Evolutionary conservation across 2,888 invertebrate genomes (phyloP), one percentile per base, ranked within the genome.

Genomic region (Charanyca ferruginea): DNA sequence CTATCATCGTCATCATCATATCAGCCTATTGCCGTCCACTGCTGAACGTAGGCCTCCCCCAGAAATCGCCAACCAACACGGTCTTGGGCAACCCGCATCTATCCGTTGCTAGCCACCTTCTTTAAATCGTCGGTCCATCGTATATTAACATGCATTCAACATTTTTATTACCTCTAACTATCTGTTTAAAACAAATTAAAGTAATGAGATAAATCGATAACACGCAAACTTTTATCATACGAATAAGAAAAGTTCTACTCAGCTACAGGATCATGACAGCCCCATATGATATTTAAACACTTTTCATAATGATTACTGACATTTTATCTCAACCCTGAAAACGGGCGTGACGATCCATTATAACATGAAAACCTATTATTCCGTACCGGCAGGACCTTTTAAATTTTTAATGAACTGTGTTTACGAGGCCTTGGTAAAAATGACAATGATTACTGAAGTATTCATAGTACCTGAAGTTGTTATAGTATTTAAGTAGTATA

Each of bases 321-420:
- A 55, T 38, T 41, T 51, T 45, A 49, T 54, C 13, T 45, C 18
- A 35, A 45, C 41, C 28, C n/a, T 38, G 72, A 62, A 57, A 57
- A 49, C 48, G 9, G 20, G 3, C 16, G 18, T n/a, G n/a, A 41
- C 38, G 16, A 51, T 42, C 32, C 32, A n/a, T 41, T 28, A 20
- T 0, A 20, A 47, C 60, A 51, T 32, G n/a, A 76, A 54, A 32
- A 25, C 32, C 44, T 61, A 55, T 54, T 69, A 61, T 41, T 55
- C 23, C 2, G 16, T 18, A 45, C 38, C 16, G 38, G 38, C 38
- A 38, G 38, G 38, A 38, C 57, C 48, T 58, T 58, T 44, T 63
- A 41, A 58, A 70, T 63, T 45, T 77, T 49, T 25, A 42, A 77
- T 63, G 72, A 77, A 18, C 48, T 20, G 13, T 61, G 62, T 57